Base-by-base conservation (phyloP, 1,140 invertebrate genomes). In the Neodiprion lecontei region DNA sequence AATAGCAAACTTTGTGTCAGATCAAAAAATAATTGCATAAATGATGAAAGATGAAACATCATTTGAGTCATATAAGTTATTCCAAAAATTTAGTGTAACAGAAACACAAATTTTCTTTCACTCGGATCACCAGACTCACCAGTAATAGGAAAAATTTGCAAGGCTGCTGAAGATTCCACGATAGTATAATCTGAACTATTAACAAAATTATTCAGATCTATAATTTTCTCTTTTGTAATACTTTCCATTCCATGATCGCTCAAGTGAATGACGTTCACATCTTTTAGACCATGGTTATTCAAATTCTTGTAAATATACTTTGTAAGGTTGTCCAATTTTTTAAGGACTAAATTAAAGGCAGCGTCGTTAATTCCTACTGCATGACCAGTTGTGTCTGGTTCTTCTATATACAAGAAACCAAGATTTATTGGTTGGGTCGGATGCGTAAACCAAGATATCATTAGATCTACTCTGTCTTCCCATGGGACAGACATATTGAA, bases 191-290 rank as follows among this genome's bases (percentile, higher is more conserved):
- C 88, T 23, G 77, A 78, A 50, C 84, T 80, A 66, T 89, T 85
- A 14, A 93, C 81, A 78, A 90, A 90, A 49, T 90, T 82, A 47
- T 90, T 90, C 28, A 94, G 85, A 81, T 93, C 89, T 74, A 94
- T 91, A 74, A 92, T 87, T 76, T 88, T 83, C 49, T 89, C 84
- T 67, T 83, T 77, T 7, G 84, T 88, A 1, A 92, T 88, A 47
- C 85, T 82, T 1, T 89, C 79, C 92, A 95, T 94, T 14, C 95
- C 94, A 86, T 95, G 94, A 85, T 95, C 95, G 82, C 93, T 94
- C 3, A 94, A 84, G 67, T 95, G 88, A 74, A 95, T 89, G 1
- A 95, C 84, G 83, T 95, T 94, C 0, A 94, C 87, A 80, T 92
- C 86, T 53, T 82, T 82, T 53, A 94, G 83, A 10, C 87, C 82